Evolutionary conservation across 2,113 vertebrate species (phyloP).

Genomic region (Cololabis saira): DNA sequence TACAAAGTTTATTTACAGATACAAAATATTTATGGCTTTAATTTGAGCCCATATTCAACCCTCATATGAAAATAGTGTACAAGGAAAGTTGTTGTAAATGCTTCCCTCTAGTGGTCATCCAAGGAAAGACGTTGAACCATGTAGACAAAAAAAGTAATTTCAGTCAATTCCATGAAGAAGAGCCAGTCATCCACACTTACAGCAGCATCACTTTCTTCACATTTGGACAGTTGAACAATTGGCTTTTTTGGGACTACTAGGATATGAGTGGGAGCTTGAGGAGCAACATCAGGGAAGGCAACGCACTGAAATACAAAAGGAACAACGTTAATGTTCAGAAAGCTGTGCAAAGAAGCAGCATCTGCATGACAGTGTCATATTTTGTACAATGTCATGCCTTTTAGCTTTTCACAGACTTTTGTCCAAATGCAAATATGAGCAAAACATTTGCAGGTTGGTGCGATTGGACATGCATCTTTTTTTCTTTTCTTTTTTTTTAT

Average conservation of each 20-base stretch:
- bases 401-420: too few species aligned
- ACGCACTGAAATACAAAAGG: conserved; percentile 85
- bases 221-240: conserved; percentile 88
- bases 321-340: neutral
- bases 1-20: too few species aligned
- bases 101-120: conserved; percentile 43
- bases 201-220: conserved; percentile 87
- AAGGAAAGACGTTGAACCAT: neutral
- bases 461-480: too few species aligned
- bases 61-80: neutral
- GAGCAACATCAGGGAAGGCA: conserved; percentile 91
- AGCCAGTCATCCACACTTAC: conserved; percentile 81
- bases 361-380: neutral
- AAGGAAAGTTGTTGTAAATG: neutral
- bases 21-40: too few species aligned
- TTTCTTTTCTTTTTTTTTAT: too few species aligned
- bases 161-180: neutral
- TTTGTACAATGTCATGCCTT: neutral
- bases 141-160: neutral
- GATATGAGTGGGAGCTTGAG: conserved; percentile 96
- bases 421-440: too few species aligned
- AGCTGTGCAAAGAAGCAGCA: neutral
- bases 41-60: too few species aligned
- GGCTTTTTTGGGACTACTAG: conserved; percentile 94
- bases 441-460: too few species aligned